Evolutionary conservation across 2,888 invertebrate genomes (phyloP).

Genomic region (Nemotelus nigrinus): DNA sequence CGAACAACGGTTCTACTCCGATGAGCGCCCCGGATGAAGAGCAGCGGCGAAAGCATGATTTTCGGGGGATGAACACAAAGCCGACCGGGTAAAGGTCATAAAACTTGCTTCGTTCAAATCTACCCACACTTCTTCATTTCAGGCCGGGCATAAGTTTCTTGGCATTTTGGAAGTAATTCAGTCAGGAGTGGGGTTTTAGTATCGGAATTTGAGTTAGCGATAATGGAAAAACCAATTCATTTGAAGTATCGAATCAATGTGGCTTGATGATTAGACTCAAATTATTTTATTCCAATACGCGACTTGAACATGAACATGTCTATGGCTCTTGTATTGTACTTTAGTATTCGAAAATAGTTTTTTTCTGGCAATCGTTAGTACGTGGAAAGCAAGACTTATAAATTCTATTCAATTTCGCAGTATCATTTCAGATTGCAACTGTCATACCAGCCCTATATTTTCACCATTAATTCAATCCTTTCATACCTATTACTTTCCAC

Average conservation of each 20-base stretch:
- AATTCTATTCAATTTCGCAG: no score
- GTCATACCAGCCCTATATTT: no score
- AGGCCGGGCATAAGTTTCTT: not conserved
- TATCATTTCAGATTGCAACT: no score
- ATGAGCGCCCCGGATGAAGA: constrained; percentile 24
- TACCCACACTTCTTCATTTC: not conserved
- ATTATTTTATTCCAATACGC: no score
- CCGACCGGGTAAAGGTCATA: constrained; percentile 28
- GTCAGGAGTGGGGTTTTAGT: not conserved
- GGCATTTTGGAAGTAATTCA: not conserved
- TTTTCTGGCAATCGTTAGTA: no score
- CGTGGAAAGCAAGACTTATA: no score
- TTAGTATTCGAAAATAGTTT: no score
- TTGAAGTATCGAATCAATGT: no score
- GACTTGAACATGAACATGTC: no score
- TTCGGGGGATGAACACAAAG: constrained; percentile 1
- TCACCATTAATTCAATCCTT: constrained; percentile 29
- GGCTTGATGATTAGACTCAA: no score
- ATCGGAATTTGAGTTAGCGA: not conserved
- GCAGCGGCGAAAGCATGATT: not conserved
- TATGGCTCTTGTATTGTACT: no score
- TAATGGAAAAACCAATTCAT: no score
- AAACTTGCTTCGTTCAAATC: constrained; percentile 13
- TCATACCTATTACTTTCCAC: not conserved
- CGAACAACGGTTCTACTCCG: constrained; percentile 11